Conservation (phyloP, 64 coral and sea anemone species). For the Trachythela sp. region DNA sequence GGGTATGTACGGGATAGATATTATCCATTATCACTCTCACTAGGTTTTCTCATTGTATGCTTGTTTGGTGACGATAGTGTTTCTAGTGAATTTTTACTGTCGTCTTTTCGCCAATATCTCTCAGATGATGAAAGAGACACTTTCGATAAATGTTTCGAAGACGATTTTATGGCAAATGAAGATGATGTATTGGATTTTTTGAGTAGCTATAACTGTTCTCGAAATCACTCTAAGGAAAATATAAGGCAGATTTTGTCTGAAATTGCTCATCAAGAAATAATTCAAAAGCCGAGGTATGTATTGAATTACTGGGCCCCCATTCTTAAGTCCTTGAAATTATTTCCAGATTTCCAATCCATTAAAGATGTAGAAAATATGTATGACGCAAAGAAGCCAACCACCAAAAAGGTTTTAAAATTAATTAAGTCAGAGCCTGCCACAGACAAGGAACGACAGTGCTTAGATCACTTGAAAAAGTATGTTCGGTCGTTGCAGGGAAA, state of each 20-base stretch:
- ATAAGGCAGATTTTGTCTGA: background rate
- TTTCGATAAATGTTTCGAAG: background rate
- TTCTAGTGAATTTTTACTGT: background rate
- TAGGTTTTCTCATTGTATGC: background rate
- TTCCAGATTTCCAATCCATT: background rate
- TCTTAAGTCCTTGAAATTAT: background rate
- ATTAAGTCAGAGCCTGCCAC: background rate
- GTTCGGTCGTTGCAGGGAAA: background rate
- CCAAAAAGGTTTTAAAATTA: background rate
- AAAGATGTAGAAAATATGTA: background rate
- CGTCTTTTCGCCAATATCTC: background rate
- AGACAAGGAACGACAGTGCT: background rate
- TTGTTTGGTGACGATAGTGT: slow-evolving; percentile 21
- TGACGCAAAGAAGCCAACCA: background rate
- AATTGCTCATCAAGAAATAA: background rate
- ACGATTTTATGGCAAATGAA: background rate
- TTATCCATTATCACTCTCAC: background rate
- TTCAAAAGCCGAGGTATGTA: background rate
- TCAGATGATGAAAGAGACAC: background rate
- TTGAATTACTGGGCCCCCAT: background rate
- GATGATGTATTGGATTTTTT: background rate
- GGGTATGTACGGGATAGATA: slow-evolving; percentile 5
- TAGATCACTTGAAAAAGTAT: slow-evolving; percentile 13
- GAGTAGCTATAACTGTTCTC: background rate
- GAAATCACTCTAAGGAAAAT: background rate